Percentiles rank a stretch among this genome's conserved stretches.
Conservation (phyloP, 2,113 vertebrate genomes). For the Chunga burmeisteri region DNA sequence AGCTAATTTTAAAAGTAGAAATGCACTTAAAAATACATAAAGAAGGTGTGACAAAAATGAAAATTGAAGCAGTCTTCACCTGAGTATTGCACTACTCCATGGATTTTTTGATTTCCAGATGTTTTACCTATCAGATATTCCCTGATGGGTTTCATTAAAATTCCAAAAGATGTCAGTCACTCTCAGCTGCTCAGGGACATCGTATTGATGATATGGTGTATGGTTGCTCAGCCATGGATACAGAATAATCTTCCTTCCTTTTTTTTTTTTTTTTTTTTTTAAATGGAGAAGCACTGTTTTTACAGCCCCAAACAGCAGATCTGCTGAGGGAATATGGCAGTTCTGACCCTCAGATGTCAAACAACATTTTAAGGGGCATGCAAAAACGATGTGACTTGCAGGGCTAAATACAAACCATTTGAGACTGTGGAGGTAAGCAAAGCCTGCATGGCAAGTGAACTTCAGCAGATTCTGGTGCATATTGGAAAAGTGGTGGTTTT, state of each 20-base stretch:
- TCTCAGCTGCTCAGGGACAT: conserved; percentile 16
- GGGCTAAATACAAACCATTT: neutral
- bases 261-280: no score
- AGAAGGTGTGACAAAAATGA: conserved; percentile 43
- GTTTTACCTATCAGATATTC: conserved; percentile 58
- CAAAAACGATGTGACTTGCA: neutral
- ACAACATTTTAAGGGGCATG: neutral
- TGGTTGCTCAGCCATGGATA: conserved; percentile 23
- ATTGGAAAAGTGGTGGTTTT: neutral
- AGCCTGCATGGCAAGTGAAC: neutral
- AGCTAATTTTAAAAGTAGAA: conserved; percentile 48
- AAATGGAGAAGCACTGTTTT: neutral
- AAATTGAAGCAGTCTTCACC: conserved; percentile 10
- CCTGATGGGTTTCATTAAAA: conserved; percentile 51
- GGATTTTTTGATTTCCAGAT: conserved; percentile 62
- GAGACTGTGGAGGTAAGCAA: neutral
- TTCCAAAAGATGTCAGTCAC: conserved; percentile 49
- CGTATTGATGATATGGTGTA: neutral
- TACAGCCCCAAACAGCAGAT: neutral
- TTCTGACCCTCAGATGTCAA: neutral
- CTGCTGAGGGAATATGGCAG: neutral
- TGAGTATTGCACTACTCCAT: conserved; percentile 6
- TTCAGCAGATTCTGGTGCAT: neutral
- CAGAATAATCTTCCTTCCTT: neutral
- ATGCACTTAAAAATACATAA: conserved; percentile 24